Conservation (phyloP, 2,888 invertebrate species). For the Melangyna quadrimaculata region DNA sequence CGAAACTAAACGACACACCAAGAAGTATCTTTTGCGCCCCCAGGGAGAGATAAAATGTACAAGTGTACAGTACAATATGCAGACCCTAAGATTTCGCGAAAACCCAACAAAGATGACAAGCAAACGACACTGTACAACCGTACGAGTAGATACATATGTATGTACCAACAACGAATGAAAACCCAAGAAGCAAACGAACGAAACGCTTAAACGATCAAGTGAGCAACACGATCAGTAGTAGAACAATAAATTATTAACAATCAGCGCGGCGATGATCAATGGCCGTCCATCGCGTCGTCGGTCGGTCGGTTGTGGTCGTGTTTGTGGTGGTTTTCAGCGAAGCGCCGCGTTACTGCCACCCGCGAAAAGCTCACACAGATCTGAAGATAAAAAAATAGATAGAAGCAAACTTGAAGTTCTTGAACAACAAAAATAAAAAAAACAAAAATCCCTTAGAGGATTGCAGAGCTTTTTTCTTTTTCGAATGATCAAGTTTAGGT, state of each 20-base stretch:
- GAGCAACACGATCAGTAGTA: slow-evolving; percentile 34
- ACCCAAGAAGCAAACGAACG: slow-evolving; percentile 2
- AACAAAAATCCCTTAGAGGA: slow-evolving; percentile 48
- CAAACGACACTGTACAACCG: not conserved
- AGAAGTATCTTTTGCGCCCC: slow-evolving; percentile 30
- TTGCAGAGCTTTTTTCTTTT: slow-evolving; percentile 45
- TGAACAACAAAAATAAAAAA: not conserved
- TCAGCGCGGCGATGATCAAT: slow-evolving; percentile 65
- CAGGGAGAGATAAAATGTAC: slow-evolving; percentile 24
- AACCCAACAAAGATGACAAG: slow-evolving; percentile 57
- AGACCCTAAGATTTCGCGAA: slow-evolving; percentile 49
- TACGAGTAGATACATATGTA: not conserved
- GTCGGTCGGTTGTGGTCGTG: no score
- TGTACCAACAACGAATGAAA: not conserved
- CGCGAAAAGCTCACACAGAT: slow-evolving; percentile 63
- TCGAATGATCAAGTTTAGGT: slow-evolving; percentile 5
- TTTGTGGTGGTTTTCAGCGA: not conserved
- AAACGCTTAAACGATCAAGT: slow-evolving; percentile 23
- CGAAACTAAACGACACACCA: slow-evolving; percentile 35
- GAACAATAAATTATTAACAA: slow-evolving; percentile 45
- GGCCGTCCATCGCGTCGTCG: slow-evolving; percentile 23
- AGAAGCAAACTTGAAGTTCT: slow-evolving; percentile 29
- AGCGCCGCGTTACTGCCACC: slow-evolving; percentile 38
- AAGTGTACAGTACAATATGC: slow-evolving; percentile 27
- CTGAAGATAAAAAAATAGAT: slow-evolving; percentile 17